These are phyloP conservation scores for Muraenolepis orangiensis DNA, from an alignment of 2,797 vertebrate genomes.

Conservation along the genomic window DNA sequence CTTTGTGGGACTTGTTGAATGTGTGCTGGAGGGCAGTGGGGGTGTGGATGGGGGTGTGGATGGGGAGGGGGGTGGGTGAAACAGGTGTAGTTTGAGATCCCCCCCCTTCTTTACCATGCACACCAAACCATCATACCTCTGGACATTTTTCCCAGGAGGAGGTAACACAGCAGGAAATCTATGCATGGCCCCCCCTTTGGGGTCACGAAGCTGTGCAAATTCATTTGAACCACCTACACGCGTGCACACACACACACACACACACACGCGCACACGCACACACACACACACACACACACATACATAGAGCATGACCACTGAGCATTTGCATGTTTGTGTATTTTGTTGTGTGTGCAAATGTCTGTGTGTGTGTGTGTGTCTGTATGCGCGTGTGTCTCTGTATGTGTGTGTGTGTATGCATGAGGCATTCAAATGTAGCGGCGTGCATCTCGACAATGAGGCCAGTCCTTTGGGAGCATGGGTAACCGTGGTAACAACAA, in stretches of 20 bases:
- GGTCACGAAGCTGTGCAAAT: constrained; percentile 50
- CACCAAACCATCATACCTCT: constrained; percentile 25
- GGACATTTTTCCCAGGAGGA: constrained; percentile 51
- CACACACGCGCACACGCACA: neutral
- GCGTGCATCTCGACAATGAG: constrained; percentile 17
- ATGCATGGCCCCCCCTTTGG: constrained; percentile 43
- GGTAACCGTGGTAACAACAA: constrained; percentile 43
- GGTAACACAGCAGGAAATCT: constrained; percentile 58
- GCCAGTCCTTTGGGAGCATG: constrained; percentile 16
- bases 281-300: neutral
- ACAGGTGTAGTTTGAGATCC: constrained; percentile 39
- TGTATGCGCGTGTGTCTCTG: neutral
- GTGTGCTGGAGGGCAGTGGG: neutral
- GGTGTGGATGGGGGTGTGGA: neutral
- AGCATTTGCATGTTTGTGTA: too few species aligned
- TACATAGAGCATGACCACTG: too few species aligned
- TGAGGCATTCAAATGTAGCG: constrained; percentile 23
- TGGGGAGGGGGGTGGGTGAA: constrained; percentile 12
- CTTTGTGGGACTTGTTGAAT: too few species aligned
- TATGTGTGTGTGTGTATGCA: constrained; percentile 1
- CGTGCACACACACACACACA: constrained; percentile 31
- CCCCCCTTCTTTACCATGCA: neutral
- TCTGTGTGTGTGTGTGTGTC: too few species aligned
- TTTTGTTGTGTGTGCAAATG: too few species aligned
- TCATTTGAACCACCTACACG: constrained; percentile 32